A percentile compares a stretch with the other conserved stretches of the same genome.
These are phyloP conservation scores for Zootermopsis nevadensis DNA, from an alignment of 2,888 invertebrate genomes.

Conservation along the genomic window DNA sequence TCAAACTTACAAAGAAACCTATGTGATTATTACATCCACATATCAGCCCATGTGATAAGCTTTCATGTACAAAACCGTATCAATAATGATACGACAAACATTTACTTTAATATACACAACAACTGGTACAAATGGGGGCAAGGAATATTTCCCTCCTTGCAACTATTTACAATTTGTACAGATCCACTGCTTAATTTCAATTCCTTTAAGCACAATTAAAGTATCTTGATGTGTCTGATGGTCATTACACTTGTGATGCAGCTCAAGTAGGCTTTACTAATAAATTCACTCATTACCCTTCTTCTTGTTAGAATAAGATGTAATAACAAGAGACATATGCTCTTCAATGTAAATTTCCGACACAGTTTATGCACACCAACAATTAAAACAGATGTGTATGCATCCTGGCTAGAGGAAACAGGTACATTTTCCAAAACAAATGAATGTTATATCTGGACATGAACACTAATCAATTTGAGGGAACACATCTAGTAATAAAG, in stretches of 20 bases:
- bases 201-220: background rate
- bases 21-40: background rate
- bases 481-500: too few species aligned
- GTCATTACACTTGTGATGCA: background rate
- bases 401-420: background rate
- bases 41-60: constrained; percentile 14
- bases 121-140: background rate
- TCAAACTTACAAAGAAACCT: background rate
- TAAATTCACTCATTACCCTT: background rate
- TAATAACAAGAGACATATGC: background rate
- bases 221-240: background rate
- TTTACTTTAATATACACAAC: constrained; percentile 19
- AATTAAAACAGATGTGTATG: background rate
- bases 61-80: background rate
- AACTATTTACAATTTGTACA: constrained; percentile 3
- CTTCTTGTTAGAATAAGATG: background rate
- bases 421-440: too few species aligned
- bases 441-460: too few species aligned
- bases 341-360: background rate
- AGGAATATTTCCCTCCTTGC: background rate
- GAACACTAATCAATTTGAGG: too few species aligned
- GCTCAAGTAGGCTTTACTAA: background rate
- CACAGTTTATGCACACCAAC: background rate
- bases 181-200: background rate
- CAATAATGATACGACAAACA: background rate